Base-by-base conservation (phyloP, 1,140 invertebrate genomes). In the Galleria mellonella region DNA sequence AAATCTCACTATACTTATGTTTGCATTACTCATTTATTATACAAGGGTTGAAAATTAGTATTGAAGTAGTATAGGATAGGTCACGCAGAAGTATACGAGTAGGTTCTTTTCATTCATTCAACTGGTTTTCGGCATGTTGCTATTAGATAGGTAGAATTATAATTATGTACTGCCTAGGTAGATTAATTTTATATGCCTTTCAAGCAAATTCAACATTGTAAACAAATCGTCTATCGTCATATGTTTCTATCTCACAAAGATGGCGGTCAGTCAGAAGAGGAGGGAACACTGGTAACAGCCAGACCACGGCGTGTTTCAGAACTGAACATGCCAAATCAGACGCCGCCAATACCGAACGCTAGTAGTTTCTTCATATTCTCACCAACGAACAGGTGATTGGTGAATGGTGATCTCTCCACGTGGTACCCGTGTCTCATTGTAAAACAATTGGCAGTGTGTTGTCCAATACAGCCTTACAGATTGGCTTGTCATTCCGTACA, bases 291-390 rank as follows among this genome's bases (percentile, higher is more conserved):
- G 70, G 90, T 89, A 54, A 91, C 92, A 45, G 94, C 90, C 66
- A 90, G 96, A 62, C 97, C 97, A 33, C 89, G 97, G 60, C 90
- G 97, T 66, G 92, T 97, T 88, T 98, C 96, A 17, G 96, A 98
- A 87, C 90, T 96, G 67, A 96, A 94, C 86, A 92, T 91, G 65
- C 90, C 92, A 30, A 95, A 91, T 54, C 93, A 97, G 89, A 93
- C 92, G 76, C 92, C 95, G 85, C 97, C 97, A 43, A 99, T 99
- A 83, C 98, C 98, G 55, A 92, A 93, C 73, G 94, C 93, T 72
- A 93, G 93, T 76, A 96, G 97, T 62, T 97, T 99, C 88, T 99
- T 99, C 90, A 89, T 99, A 81, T 97, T 99, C 87, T 94, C 94
- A 60, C 93, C 92, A 75, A 97, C 91, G 23, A 99, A 98, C 91